Base-by-base conservation (phyloP, 1,140 invertebrate genomes). In the Drosophila watanabei region DNA sequence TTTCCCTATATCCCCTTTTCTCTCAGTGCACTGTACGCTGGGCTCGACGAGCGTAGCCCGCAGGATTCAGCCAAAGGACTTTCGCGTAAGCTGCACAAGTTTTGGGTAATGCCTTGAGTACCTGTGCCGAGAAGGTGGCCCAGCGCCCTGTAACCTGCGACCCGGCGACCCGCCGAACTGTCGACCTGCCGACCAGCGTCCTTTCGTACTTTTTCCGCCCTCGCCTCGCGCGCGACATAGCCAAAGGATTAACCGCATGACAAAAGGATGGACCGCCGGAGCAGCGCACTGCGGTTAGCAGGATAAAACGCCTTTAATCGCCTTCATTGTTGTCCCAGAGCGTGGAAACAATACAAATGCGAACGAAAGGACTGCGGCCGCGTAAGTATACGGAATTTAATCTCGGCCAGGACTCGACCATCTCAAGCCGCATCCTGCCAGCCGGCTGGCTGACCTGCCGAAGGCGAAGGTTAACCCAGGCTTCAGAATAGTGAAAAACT, bases 231-330 rank as follows among this genome's bases (percentile, higher is more conserved):
- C 75, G 79, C 86, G 80, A 90, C 76, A 82, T 90, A 79, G 89
- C 89, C 73, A 92, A 92, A 89, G 89, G 89, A 92, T 92, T 92
- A 92, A 89, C 79, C 89, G 80, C 85, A 92, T 89, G 82, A 82
- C 85, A 64, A 63, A 61, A 60, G 80, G 41, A 65, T 39, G 60
- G 68, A 56, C 62, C 63, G 63, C 57, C 75, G 37, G 37, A 41
- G 64, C 35, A 78, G 57, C 64, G 51, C 63, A 76, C 57, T 79
- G 75, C 75, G 75, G 75, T 79, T 79, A 79, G 75, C 75, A 79
- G 75, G 75, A 79, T 79, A 79, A 78, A 79, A 79, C 75, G 75
- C 75, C 75, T 78, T 78, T 79, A 79, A 79, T 79, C 75, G 75
- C 57, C 75, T 70, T 79, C 75, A 79, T 79, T 79, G 75, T 79